phyloP scores from a whole-genome alignment of 2,888 invertebrate genomes.

The Smittia aterrima region DNA sequence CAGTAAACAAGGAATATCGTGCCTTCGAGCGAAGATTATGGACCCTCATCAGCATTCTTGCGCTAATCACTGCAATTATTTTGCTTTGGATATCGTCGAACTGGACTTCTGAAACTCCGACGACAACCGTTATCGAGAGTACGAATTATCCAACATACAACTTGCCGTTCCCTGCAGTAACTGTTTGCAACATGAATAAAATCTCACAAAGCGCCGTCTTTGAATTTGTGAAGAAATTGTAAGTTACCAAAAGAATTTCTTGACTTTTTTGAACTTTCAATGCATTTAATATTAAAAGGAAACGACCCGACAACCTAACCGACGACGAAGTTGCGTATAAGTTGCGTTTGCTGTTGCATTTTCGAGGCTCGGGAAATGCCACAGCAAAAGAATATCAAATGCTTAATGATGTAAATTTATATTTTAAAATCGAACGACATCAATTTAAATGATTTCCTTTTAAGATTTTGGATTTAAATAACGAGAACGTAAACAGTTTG shows the following conservation, averaged over 20 bases:
- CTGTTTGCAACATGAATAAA: slow-evolving; percentile 59
- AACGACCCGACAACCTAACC: slow-evolving; percentile 49
- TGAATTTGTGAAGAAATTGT: slow-evolving; percentile 53
- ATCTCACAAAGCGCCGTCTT: slow-evolving; percentile 54
- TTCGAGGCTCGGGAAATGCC: slow-evolving; percentile 44
- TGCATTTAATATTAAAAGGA: slow-evolving; percentile 45
- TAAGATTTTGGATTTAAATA: slow-evolving; percentile 46
- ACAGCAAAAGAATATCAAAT: slow-evolving; percentile 44
- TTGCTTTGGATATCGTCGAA: slow-evolving; percentile 61
- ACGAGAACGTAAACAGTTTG: slow-evolving; percentile 45
- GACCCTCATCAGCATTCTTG: slow-evolving; percentile 58
- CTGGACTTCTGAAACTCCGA: slow-evolving; percentile 62
- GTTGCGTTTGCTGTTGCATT: slow-evolving; percentile 45
- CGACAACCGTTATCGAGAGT: slow-evolving; percentile 60
- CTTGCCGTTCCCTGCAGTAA: slow-evolving; percentile 60
- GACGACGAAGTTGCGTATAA: slow-evolving; percentile 46
- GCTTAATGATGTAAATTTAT: slow-evolving; percentile 44
- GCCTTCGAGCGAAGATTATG: slow-evolving; percentile 51
- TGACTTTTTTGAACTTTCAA: neutral
- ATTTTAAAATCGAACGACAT: too few relatives aligned
- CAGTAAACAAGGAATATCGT: slow-evolving; percentile 19
- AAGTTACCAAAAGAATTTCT: slow-evolving; percentile 43
- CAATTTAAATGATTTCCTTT: too few relatives aligned
- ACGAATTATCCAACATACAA: slow-evolving; percentile 61
- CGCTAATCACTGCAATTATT: slow-evolving; percentile 58